Evolutionary conservation across 2,888 invertebrate species (phyloP).

Genomic region (Drosophila greeni): DNA sequence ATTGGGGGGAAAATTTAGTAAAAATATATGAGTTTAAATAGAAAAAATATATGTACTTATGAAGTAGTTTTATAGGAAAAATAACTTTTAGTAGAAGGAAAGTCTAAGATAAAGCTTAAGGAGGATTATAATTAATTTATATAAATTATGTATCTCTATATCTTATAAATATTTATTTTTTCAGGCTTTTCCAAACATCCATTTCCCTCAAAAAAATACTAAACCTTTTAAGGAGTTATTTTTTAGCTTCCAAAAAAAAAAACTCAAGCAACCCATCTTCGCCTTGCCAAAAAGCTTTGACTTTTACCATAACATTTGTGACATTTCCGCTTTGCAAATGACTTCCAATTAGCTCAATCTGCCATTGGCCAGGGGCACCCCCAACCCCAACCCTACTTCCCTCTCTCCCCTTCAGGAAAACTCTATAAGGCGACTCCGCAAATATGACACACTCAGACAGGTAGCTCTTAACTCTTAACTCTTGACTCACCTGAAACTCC

Average conservation of each 20-base stretch:
- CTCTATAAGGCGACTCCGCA: constrained; percentile 24
- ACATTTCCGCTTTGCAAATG: constrained; percentile 41
- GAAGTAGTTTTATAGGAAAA: too few relatives aligned
- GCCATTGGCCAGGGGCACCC: constrained; percentile 1
- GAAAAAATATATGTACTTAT: too few relatives aligned
- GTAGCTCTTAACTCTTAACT: constrained; percentile 29
- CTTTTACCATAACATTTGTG: constrained; percentile 15
- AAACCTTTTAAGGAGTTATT: too few relatives aligned
- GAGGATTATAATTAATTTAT: too few relatives aligned
- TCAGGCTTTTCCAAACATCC: background rate
- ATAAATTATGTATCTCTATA: too few relatives aligned
- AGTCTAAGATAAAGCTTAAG: too few relatives aligned
- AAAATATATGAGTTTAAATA: too few relatives aligned
- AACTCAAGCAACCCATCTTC: background rate
- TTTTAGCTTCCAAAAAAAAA: background rate
- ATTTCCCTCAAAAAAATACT: too few relatives aligned
- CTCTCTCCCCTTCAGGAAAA: background rate
- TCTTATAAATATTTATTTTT: too few relatives aligned
- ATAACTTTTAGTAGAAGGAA: too few relatives aligned
- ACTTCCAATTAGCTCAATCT: constrained; percentile 40
- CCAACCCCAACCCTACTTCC: background rate
- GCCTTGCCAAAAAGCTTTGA: background rate
- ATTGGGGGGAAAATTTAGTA: too few relatives aligned
- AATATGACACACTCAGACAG: constrained; percentile 39
- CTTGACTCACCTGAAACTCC: background rate